Percentiles rank a stretch among this genome's conserved stretches.
phyloP scores from a whole-genome alignment of 2,888 invertebrate species.

The Drosophila gaucha region DNA sequence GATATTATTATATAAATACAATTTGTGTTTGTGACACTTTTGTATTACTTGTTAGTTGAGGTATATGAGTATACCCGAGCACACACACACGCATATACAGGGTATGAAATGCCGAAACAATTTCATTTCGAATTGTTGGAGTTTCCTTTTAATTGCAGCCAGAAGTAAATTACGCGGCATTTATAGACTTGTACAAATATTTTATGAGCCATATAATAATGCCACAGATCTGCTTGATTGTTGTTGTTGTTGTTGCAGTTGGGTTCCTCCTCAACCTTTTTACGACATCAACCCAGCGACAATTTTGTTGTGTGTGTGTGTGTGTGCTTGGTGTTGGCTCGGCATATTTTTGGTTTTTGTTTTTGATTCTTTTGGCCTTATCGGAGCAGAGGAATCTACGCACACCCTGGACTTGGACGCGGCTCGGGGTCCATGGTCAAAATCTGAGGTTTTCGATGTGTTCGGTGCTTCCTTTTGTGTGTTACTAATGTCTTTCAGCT shows the following conservation, averaged over 20 bases:
- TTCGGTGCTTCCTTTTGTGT: slow-evolving; percentile 55
- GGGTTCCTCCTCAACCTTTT: slow-evolving; percentile 51
- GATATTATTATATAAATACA: too few species aligned
- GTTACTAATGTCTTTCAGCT: slow-evolving; percentile 61
- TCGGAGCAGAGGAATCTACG: slow-evolving; percentile 55
- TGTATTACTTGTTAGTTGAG: too few species aligned
- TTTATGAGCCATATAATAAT: slow-evolving; percentile 78
- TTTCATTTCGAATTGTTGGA: slow-evolving; percentile 48
- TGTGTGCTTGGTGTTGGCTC: slow-evolving; percentile 29
- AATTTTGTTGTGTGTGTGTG: slow-evolving; percentile 37
- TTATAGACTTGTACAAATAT: slow-evolving; percentile 77
- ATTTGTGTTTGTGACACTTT: too few species aligned
- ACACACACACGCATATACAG: not conserved
- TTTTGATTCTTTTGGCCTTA: slow-evolving; percentile 42
- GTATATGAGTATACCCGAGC: too few species aligned
- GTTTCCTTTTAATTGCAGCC: slow-evolving; percentile 63
- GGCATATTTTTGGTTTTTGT: slow-evolving; percentile 36
- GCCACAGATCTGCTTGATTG: slow-evolving; percentile 33
- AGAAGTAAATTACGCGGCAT: slow-evolving; percentile 71
- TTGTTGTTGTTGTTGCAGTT: slow-evolving; percentile 32
- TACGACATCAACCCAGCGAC: slow-evolving; percentile 52
- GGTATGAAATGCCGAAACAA: slow-evolving; percentile 35
- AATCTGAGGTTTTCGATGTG: slow-evolving; percentile 27
- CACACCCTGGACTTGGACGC: slow-evolving; percentile 63
- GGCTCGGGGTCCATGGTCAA: slow-evolving; percentile 28